A percentile compares a stretch with the other conserved stretches of the same genome.
phyloP scores from a whole-genome alignment of 1,140 invertebrate species.

The Coenobita brevimanus region DNA sequence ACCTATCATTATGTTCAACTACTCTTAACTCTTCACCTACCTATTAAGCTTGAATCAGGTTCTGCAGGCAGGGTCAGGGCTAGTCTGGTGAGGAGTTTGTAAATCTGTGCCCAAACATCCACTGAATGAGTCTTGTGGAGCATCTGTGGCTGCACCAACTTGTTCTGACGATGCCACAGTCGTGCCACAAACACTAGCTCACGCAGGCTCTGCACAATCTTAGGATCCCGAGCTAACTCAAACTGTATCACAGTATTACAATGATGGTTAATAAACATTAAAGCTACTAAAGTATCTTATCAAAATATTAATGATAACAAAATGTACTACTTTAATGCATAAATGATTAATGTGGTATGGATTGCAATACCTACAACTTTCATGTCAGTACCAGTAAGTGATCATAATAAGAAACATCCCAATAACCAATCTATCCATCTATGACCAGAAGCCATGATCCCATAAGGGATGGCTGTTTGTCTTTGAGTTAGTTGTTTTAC shows the following conservation, averaged over 20 bases:
- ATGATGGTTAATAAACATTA: neutral
- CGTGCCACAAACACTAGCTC: constrained; percentile 64
- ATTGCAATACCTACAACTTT: no score
- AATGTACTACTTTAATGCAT: neutral
- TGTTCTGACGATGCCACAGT: constrained; percentile 64
- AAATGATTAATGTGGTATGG: no score
- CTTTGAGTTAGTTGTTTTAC: no score
- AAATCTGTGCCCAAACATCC: constrained; percentile 68
- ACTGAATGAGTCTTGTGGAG: constrained; percentile 67
- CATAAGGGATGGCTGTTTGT: no score
- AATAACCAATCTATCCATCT: no score
- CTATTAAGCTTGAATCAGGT: constrained; percentile 66
- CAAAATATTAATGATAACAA: neutral
- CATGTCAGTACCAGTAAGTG: no score
- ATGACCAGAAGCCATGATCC: no score
- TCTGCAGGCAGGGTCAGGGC: constrained; percentile 63
- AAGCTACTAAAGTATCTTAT: neutral
- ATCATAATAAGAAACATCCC: no score
- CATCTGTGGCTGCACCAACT: constrained; percentile 65
- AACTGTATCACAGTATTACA: constrained; percentile 35
- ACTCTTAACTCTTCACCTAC: constrained; percentile 31
- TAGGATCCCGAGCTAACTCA: constrained; percentile 62
- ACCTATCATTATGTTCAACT: no score
- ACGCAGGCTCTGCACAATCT: constrained; percentile 63
- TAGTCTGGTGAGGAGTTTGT: constrained; percentile 62